Evolutionary conservation across 1,140 invertebrate genomes (phyloP).

Genomic region (Trachymyrmex cornetzi): DNA sequence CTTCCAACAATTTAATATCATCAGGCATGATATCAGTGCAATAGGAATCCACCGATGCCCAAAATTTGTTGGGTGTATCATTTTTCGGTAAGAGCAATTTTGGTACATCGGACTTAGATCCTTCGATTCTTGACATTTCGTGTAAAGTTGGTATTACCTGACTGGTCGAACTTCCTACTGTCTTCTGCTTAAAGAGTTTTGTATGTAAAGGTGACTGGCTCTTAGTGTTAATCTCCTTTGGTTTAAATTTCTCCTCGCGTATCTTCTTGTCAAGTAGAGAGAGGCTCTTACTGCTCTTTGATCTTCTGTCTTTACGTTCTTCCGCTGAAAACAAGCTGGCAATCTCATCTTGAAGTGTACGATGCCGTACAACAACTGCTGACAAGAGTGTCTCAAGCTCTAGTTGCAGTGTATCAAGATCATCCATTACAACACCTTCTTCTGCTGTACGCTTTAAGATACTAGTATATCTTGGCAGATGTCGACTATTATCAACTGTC

Average conservation of each 20-base stretch:
- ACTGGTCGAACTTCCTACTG: slow-evolving; percentile 81
- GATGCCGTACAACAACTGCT: slow-evolving; percentile 92
- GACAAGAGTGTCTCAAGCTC: slow-evolving; percentile 96
- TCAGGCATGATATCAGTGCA: slow-evolving; percentile 95
- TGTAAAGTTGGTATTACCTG: slow-evolving; percentile 83
- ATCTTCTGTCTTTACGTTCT: slow-evolving; percentile 89
- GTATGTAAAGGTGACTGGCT: slow-evolving; percentile 82
- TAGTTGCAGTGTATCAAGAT: slow-evolving; percentile 94
- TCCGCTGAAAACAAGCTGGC: slow-evolving; percentile 90
- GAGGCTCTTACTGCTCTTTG: slow-evolving; percentile 86
- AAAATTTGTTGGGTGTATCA: slow-evolving; percentile 98
- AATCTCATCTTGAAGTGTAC: slow-evolving; percentile 93
- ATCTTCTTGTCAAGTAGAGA: slow-evolving; percentile 87
- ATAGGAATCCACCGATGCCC: slow-evolving; percentile 97
- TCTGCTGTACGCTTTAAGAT: slow-evolving; percentile 88
- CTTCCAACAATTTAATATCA: slow-evolving; percentile 94
- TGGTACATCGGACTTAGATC: slow-evolving; percentile 89
- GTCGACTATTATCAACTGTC: slow-evolving; percentile 87
- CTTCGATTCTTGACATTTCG: slow-evolving; percentile 87
- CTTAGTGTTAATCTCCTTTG: slow-evolving; percentile 83
- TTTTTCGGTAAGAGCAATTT: slow-evolving; percentile 93
- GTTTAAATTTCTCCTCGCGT: slow-evolving; percentile 87
- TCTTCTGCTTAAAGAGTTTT: slow-evolving; percentile 84
- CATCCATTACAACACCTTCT: slow-evolving; percentile 92
- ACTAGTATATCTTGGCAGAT: slow-evolving; percentile 87